Percentiles rank a stretch among this genome's conserved stretches.
These are phyloP conservation scores for Trogon melanurus DNA, from an alignment of 2,113 vertebrate species.

Conservation along the genomic window DNA sequence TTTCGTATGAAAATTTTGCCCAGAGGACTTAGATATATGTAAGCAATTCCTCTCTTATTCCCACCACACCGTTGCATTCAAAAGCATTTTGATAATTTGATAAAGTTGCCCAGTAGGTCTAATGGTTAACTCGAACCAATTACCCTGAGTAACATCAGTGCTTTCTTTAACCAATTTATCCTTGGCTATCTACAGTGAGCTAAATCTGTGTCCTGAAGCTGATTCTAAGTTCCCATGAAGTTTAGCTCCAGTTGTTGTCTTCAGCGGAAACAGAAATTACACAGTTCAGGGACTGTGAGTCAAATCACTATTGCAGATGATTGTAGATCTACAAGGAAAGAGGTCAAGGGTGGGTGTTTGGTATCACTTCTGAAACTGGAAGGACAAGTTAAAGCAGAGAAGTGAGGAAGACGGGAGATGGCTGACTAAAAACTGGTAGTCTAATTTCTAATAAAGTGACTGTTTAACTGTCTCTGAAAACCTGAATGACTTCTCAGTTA, in stretches of 20 bases:
- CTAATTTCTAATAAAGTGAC: neutral
- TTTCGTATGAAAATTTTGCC: slow-evolving; percentile 10
- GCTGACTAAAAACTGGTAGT: neutral
- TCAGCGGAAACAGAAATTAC: neutral
- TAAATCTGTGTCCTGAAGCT: neutral
- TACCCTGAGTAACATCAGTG: neutral
- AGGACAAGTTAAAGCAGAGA: neutral
- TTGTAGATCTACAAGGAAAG: neutral
- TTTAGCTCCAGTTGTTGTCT: slow-evolving; percentile 6
- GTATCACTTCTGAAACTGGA: neutral
- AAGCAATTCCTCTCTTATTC: slow-evolving; percentile 13
- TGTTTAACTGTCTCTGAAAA: neutral
- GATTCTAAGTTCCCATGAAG: slow-evolving; percentile 30
- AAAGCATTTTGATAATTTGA: neutral
- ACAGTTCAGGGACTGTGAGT: neutral
- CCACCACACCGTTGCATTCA: neutral
- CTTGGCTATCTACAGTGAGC: neutral
- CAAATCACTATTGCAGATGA: slow-evolving; percentile 40
- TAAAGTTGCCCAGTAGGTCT: neutral
- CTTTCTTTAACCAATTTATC: neutral
- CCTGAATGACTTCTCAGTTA: neutral
- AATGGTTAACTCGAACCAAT: neutral
- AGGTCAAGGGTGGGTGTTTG: neutral
- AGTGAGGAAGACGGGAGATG: neutral
- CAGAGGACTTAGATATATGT: neutral